phyloP scores from a whole-genome alignment of 2,113 vertebrate genomes.

The Centropus unirufus region DNA sequence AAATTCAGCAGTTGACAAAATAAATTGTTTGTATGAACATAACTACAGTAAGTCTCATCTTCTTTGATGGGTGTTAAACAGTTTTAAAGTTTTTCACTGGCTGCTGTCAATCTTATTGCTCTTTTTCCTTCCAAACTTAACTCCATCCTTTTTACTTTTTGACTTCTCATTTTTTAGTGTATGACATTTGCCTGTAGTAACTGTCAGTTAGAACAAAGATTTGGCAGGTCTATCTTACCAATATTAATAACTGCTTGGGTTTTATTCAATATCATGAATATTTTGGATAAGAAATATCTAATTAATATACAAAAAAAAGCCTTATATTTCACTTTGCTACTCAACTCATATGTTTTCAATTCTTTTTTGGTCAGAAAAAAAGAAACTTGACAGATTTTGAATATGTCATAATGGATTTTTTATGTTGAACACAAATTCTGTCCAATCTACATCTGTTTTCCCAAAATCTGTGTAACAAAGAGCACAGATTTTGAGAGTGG shows the following conservation, averaged over 20 bases:
- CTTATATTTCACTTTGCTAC: constrained; percentile 6
- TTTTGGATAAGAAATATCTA: not conserved
- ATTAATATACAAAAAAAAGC: not conserved
- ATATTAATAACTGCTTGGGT: not conserved
- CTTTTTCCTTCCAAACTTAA: not conserved
- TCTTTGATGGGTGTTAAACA: not conserved
- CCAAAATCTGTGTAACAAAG: not conserved
- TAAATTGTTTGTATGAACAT: not conserved
- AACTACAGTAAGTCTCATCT: not conserved
- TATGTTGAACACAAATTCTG: not conserved
- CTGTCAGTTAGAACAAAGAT: not conserved
- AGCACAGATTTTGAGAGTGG: not conserved
- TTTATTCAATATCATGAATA: not conserved
- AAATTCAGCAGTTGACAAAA: not conserved
- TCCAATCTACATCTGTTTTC: not conserved
- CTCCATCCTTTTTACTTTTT: not conserved
- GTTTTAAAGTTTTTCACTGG: not conserved
- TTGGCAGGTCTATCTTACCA: not conserved
- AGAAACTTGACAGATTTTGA: not conserved
- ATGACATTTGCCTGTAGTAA: not conserved
- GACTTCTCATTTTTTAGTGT: not conserved
- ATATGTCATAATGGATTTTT: not conserved
- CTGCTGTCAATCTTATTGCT: not conserved
- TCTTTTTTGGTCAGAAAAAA: not conserved
- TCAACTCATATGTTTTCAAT: not conserved